Percentiles rank a stretch among this genome's conserved stretches.
phyloP scores from a whole-genome alignment of 2,888 invertebrate species.

The Phyto melanocephala region DNA sequence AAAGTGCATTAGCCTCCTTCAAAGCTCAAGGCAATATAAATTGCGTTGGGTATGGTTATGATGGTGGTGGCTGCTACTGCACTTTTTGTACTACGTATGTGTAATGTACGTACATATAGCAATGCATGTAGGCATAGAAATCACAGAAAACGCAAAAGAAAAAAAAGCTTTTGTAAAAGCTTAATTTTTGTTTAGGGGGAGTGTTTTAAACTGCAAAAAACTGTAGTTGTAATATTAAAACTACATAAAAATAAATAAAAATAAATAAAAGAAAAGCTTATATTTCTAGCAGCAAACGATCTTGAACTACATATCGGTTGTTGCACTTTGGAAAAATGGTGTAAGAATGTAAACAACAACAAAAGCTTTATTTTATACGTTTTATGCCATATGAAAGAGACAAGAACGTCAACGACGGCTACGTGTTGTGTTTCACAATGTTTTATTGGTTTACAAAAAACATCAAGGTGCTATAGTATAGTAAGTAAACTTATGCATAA shows the following conservation, averaged over 20 bases:
- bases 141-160: not conserved
- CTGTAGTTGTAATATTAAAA: conserved; percentile 13
- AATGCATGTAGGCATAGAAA: conserved; percentile 8
- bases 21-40: conserved; percentile 70
- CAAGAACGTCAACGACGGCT: not conserved
- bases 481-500: no score
- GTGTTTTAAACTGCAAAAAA: conserved; percentile 31
- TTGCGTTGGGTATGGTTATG: conserved; percentile 55
- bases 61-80: conserved; percentile 4
- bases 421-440: not conserved
- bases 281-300: conserved; percentile 69
- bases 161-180: conserved; percentile 28
- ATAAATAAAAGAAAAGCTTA: conserved; percentile 29
- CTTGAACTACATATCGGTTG: conserved; percentile 78
- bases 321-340: conserved; percentile 70
- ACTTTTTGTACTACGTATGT: not conserved
- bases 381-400: not conserved
- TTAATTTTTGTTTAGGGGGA: conserved; percentile 38
- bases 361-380: not conserved
- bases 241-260: not conserved
- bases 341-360: conserved; percentile 34
- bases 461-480: not conserved
- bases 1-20: conserved; percentile 74
- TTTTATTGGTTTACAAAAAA: not conserved
- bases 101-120: no score